Evolutionary conservation across 2,888 invertebrate genomes (phyloP).

Genomic region (Notodonta dromedarius): DNA sequence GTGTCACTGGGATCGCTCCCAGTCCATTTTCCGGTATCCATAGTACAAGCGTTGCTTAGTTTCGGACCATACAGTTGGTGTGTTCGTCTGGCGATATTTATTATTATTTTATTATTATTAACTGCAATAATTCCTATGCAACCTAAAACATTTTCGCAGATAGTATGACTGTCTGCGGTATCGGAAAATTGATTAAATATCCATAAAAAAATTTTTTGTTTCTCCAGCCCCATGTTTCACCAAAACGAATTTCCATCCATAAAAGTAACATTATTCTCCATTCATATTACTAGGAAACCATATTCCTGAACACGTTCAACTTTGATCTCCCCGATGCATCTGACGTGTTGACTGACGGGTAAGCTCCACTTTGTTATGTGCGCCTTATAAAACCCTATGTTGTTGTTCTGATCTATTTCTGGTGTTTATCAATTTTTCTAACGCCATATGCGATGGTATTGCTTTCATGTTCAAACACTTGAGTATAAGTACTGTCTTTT

Average conservation of each 20-base stretch:
- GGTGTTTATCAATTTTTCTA: slow-evolving; percentile 48
- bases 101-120: too few relatives aligned
- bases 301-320: slow-evolving; percentile 31
- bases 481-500: slow-evolving; percentile 32
- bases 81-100: too few relatives aligned
- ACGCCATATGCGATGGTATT: slow-evolving; percentile 35
- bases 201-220: neutral
- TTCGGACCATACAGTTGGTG: too few relatives aligned
- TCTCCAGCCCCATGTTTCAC: slow-evolving; percentile 8
- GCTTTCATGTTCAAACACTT: slow-evolving; percentile 37
- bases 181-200: too few relatives aligned
- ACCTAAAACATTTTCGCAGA: too few relatives aligned
- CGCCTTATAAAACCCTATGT: slow-evolving; percentile 35
- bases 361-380: slow-evolving; percentile 29
- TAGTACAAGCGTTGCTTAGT: too few relatives aligned
- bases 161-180: too few relatives aligned
- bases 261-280: slow-evolving; percentile 32
- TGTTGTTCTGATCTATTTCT: slow-evolving; percentile 37
- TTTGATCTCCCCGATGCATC: slow-evolving; percentile 48
- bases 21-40: too few relatives aligned
- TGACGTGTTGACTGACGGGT: slow-evolving; percentile 49
- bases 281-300: slow-evolving; percentile 43
- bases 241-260: slow-evolving; percentile 24
- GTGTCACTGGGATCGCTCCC: too few relatives aligned
- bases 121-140: too few relatives aligned